Conservation (phyloP, 2,888 invertebrate species). For the Reticulitermes lucifugus region DNA sequence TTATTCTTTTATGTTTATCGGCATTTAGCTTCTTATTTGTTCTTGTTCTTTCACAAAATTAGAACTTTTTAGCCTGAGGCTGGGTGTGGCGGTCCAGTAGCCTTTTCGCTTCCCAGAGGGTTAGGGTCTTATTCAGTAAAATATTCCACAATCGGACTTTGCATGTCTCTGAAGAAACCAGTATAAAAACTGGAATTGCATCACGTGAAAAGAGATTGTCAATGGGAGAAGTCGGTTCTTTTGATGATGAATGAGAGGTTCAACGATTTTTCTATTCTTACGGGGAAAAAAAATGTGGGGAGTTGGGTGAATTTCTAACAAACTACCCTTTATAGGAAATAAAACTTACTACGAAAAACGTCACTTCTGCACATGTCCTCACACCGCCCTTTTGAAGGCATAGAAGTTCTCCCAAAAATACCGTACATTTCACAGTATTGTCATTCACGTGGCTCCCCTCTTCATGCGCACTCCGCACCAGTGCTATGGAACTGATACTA, state of each 20-base stretch:
- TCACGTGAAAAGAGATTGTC: neutral
- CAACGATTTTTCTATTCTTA: constrained; percentile 3
- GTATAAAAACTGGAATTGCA: no score
- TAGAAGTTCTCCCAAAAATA: no score
- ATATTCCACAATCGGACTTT: neutral
- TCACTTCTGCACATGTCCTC: neutral
- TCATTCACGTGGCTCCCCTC: no score
- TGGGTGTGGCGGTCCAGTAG: neutral
- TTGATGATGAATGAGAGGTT: neutral
- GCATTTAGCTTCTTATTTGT: neutral
- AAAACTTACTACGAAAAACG: neutral
- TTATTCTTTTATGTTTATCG: neutral
- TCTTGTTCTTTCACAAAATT: constrained; percentile 7
- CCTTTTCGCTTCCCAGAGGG: neutral
- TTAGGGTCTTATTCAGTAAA: neutral
- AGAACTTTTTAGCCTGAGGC: neutral
- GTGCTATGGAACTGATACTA: no score
- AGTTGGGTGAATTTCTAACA: neutral
- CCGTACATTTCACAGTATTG: no score
- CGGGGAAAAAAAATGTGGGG: neutral
- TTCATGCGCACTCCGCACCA: no score
- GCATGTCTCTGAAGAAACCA: neutral
- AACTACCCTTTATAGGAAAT: neutral
- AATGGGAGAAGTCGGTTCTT: neutral
- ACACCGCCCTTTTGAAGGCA: neutral